A percentile compares a stretch with the other conserved stretches of the same genome.
Evolutionary conservation across 1,140 invertebrate genomes (phyloP).

Genomic region (Belonocnema kinseyi): DNA sequence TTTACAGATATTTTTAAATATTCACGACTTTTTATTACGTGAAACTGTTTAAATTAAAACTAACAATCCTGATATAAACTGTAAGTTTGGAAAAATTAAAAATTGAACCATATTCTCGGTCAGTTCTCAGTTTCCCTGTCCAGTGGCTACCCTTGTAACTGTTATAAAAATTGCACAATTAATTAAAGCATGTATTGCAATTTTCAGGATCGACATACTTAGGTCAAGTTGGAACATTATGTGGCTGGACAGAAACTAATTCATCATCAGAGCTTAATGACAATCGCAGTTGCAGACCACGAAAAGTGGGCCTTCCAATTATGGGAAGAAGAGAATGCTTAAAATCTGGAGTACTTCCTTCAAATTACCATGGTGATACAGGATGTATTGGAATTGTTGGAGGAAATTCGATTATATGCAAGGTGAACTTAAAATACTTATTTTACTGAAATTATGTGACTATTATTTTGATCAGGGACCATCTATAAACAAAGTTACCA

Average conservation of each 20-base stretch:
- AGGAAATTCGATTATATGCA: slow-evolving; percentile 69
- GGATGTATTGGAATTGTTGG: slow-evolving; percentile 76
- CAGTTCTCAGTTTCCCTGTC: too few species aligned
- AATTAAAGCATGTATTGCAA: background rate
- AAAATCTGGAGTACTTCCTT: slow-evolving; percentile 59
- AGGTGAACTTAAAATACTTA: slow-evolving; percentile 63
- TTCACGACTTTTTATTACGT: too few species aligned
- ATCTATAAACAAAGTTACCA: too few species aligned
- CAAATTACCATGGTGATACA: slow-evolving; percentile 71
- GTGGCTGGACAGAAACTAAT: slow-evolving; percentile 75
- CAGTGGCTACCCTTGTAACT: too few species aligned
- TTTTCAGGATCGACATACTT: slow-evolving; percentile 72
- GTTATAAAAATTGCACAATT: background rate
- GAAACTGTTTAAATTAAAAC: too few species aligned
- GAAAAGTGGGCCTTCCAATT: slow-evolving; percentile 75
- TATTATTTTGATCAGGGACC: too few species aligned
- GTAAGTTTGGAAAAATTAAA: too few species aligned
- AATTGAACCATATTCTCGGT: too few species aligned
- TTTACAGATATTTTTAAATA: too few species aligned
- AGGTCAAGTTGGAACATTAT: slow-evolving; percentile 76
- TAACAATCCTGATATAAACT: too few species aligned
- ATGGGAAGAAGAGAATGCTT: slow-evolving; percentile 71
- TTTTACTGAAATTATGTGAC: background rate
- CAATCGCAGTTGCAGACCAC: slow-evolving; percentile 67
- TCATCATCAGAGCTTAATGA: slow-evolving; percentile 35